Evolutionary conservation across 2,888 invertebrate species (phyloP), one percentile per base, ranked within the genome.

Genomic region (Leptinotarsa peninsularis): DNA sequence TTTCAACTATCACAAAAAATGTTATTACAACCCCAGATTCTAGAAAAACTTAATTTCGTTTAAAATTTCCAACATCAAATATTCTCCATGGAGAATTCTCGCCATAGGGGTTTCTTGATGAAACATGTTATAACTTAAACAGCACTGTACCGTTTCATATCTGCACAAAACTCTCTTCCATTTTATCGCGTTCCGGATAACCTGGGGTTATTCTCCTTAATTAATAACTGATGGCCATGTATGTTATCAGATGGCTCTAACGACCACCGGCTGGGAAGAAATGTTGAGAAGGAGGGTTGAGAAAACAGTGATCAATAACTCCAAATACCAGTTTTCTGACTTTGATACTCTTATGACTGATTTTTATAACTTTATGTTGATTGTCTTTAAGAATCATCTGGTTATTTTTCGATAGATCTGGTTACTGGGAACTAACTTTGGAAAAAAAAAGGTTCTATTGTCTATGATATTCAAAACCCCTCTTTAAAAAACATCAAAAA

Each of bases 181-280:
- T 58, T 58, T 58, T 58, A 58, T 58, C 18, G 58, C 18, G 58
- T 58, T 58, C 21, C 58, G 21, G 58, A 58, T 58, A 58, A 58
- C 58, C 58, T 15, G 23, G 58, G 58, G 58, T 58, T 58, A 58
- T 23, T 21, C 58, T 58, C 18, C 21, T 21, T 10, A 23, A 58
- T 58, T 58, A 58, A 58, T 58, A 58, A 58, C 58, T 21, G 54
- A 58, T 21, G 23, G 23, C 58, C 58, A 13, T 58, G 58, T 23
- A 23, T 23, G 58, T 21, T 58, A 58, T 58, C 58, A 58, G 21
- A 58, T 58, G 14, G 58, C 58, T 18, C 4, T 14, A 58, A 21
- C 10, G 58, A 58, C 52, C 52, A 52, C 52, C n/a, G 52, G 52
- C 52, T 52, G 52, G n/a, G 52, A 52, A 52, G 17, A n/a, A 52